Evolutionary conservation across 1,140 invertebrate genomes (phyloP), one percentile per base, ranked within the genome.

Genomic region (Agrilus planipennis): DNA sequence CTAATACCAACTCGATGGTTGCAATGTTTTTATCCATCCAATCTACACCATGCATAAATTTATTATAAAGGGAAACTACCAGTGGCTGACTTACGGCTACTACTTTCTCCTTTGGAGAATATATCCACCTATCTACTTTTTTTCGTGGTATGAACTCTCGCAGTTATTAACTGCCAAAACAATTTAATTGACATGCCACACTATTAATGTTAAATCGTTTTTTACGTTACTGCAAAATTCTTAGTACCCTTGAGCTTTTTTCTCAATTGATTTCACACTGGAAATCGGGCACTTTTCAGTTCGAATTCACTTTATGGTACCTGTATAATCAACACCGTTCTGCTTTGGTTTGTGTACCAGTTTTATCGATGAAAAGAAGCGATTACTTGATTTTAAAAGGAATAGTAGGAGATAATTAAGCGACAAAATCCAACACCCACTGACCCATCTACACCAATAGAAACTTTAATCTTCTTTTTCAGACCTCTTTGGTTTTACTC

Each of bases 391-490:
- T n/a, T n/a, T n/a, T 32, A 47, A 50, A 42, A 41, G 39, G 44
- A 19, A 29, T 42, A 46, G 49, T 21, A 32, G 34, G 11, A 38
- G n/a, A 27, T 49, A 2, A 34, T 41, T 5, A 4, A 41, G 46
- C 6, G 46, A 22, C 14, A 50, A 39, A 34, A 9, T 49, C 27
- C 28, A 28, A 44, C 23, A 39, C 49, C 37, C 2, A 51, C 46
- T 10, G 42, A 45, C 10, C 35, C 44, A 17, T 43, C 41, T 4
- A 53, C 14, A 19, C 49, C 49, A 34, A 51, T 36, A 32, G 44
- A 41, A 22, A 49, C 46, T 23, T 46, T 17, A 4, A 22, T 49
- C 28, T 10, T 32, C 36, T 6, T 34, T 40, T 49, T 32, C 34
- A 39, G 45, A 6, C 43, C 35, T n/a, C n/a, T n/a, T 39, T 46